Percentiles rank a stretch among this genome's conserved stretches.
phyloP scores from a whole-genome alignment of 2,797 vertebrate species.

The Thalassophryne amazonica region DNA sequence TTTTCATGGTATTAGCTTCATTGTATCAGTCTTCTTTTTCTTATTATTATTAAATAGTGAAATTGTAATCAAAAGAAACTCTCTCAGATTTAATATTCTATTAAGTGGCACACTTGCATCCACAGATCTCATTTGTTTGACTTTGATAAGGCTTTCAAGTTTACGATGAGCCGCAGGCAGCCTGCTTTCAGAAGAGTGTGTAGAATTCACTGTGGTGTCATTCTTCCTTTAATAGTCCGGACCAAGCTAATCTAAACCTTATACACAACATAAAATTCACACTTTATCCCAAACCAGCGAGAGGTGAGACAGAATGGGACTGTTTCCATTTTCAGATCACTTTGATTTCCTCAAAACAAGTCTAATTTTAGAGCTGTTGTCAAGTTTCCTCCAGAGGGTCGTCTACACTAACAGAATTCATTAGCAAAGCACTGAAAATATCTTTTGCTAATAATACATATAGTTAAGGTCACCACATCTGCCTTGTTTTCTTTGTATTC shows the following conservation, averaged over 20 bases:
- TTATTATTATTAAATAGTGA: no score
- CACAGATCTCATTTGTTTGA: conserved; percentile 39
- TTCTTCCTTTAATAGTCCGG: conserved; percentile 15
- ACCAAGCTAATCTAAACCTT: conserved; percentile 12
- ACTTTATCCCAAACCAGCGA: conserved; percentile 16
- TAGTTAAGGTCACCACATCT: background rate
- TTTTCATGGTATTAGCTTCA: no score
- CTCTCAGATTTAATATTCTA: conserved; percentile 3
- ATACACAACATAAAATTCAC: conserved; percentile 28
- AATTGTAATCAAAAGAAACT: conserved; percentile 17
- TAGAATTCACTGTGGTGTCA: conserved; percentile 17
- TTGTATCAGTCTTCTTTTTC: no score
- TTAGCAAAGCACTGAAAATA: background rate
- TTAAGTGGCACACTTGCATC: conserved; percentile 1
- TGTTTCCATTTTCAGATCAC: background rate
- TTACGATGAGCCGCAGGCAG: conserved; percentile 44
- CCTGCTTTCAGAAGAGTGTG: conserved; percentile 38
- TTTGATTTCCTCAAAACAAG: background rate
- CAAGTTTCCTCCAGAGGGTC: background rate
- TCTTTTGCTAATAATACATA: background rate
- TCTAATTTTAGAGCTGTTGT: background rate
- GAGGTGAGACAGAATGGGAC: background rate
- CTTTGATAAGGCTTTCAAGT: conserved; percentile 49
- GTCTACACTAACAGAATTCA: background rate
- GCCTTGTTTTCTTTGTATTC: background rate